Evolutionary conservation across 2,888 invertebrate genomes (phyloP).

Genomic region (Drosophila mimetica): DNA sequence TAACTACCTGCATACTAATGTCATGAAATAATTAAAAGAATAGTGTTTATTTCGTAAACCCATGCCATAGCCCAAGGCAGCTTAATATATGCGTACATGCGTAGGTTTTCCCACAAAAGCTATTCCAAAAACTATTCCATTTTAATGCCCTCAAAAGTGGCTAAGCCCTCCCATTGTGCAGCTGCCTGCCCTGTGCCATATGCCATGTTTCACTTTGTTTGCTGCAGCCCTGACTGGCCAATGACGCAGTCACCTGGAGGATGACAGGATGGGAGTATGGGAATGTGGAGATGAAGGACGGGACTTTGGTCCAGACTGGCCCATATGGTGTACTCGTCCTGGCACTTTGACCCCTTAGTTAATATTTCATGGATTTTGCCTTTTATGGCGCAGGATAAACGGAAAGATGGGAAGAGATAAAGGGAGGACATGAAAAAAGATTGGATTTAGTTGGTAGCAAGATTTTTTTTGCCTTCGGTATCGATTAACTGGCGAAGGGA

Average conservation of each 20-base stretch:
- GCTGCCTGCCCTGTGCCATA: conserved; percentile 23
- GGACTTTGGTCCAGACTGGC: conserved; percentile 16
- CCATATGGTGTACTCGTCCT: conserved; percentile 28
- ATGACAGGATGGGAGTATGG: background rate
- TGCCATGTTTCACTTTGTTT: conserved; percentile 26
- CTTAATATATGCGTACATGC: conserved; percentile 2
- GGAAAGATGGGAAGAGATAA: conserved; percentile 1
- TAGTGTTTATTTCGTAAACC: background rate
- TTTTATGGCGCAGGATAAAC: conserved; percentile 12
- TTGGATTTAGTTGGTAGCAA: conserved; percentile 19
- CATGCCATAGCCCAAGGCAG: background rate
- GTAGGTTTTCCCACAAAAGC: conserved; percentile 1
- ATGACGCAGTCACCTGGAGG: conserved; percentile 35
- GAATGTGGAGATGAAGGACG: no score
- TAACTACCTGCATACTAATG: background rate
- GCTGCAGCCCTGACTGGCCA: conserved; percentile 10
- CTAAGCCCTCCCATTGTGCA: conserved; percentile 27
- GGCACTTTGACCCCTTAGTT: conserved; percentile 40
- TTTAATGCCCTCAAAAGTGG: conserved; percentile 15
- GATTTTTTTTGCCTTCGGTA: background rate
- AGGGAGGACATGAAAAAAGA: conserved; percentile 18
- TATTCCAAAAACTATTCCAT: conserved; percentile 11
- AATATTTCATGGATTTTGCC: conserved; percentile 42
- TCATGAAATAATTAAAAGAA: conserved; percentile 16
- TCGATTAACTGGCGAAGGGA: conserved; percentile 1